These are phyloP conservation scores for Radopholus similis DNA, from an alignment of 1,140 invertebrate genomes.

Conservation along the genomic window DNA sequence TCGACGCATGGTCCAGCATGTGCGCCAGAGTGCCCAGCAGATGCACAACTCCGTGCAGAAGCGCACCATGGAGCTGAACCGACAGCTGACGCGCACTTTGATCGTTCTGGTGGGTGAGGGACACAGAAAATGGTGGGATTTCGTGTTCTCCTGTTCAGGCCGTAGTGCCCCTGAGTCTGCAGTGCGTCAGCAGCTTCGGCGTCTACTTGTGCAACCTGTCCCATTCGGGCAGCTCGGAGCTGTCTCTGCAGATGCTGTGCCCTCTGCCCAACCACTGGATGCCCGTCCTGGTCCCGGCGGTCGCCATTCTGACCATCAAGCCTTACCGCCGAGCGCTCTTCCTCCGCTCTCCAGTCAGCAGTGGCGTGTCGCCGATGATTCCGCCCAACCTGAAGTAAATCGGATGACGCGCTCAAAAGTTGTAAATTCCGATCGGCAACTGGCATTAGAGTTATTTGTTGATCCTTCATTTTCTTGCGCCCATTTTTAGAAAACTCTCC, in stretches of 20 bases:
- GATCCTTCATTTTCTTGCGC: too few species aligned
- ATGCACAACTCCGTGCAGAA: too few species aligned
- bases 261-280: slow-evolving; percentile 7
- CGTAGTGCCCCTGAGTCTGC: not conserved
- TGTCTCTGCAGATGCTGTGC: not conserved
- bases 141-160: not conserved
- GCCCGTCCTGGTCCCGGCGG: not conserved
- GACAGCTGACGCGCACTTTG: not conserved
- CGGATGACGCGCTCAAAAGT: too few species aligned
- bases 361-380: too few species aligned
- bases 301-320: not conserved
- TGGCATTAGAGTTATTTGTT: too few species aligned
- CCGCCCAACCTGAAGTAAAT: too few species aligned
- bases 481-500: too few species aligned
- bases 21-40: not conserved
- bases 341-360: too few species aligned
- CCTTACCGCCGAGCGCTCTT: not conserved
- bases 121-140: not conserved
- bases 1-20: not conserved
- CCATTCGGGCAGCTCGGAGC: not conserved
- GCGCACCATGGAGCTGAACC: not conserved
- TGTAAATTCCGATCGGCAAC: too few species aligned
- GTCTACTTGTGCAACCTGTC: not conserved
- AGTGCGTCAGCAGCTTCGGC: not conserved
- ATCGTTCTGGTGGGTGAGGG: not conserved